phyloP scores from a whole-genome alignment of 2,113 vertebrate species.

The Gadus macrocephalus region DNA sequence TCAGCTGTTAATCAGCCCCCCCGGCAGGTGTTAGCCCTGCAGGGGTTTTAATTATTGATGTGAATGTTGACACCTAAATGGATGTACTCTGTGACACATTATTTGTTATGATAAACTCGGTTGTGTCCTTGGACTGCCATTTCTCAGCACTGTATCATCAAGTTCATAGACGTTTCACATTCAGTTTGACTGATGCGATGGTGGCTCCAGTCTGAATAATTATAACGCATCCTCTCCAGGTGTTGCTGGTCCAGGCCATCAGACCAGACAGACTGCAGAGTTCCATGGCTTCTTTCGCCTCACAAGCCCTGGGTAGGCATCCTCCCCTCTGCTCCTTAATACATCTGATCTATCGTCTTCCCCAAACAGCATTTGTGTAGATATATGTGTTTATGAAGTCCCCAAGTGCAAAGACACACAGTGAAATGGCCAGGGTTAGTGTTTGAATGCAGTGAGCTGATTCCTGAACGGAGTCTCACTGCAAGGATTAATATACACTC shows the following conservation, averaged over 20 bases:
- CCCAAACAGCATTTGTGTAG: background rate
- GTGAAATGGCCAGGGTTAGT: background rate
- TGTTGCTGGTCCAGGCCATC: constrained; percentile 88
- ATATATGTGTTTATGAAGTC: background rate
- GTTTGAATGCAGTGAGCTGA: background rate
- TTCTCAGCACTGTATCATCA: too few species aligned
- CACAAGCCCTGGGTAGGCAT: constrained; percentile 81
- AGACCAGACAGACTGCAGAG: constrained; percentile 90
- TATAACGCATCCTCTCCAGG: constrained; percentile 47
- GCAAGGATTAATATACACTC: constrained; percentile 16
- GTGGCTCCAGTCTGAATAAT: background rate
- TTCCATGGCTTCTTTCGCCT: constrained; percentile 85
- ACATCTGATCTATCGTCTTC: background rate
- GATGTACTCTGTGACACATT: too few species aligned
- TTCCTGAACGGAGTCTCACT: background rate
- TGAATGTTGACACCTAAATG: too few species aligned
- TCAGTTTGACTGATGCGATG: too few species aligned
- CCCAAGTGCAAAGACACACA: background rate
- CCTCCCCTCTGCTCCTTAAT: background rate
- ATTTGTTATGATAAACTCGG: too few species aligned
- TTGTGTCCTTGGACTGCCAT: too few species aligned
- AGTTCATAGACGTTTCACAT: too few species aligned
- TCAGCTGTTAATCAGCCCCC: constrained; percentile 57
- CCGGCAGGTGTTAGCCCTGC: background rate
- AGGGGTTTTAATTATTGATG: background rate